Base-by-base conservation (phyloP, 2,113 vertebrate genomes). In the Antechinus stuartii region DNA sequence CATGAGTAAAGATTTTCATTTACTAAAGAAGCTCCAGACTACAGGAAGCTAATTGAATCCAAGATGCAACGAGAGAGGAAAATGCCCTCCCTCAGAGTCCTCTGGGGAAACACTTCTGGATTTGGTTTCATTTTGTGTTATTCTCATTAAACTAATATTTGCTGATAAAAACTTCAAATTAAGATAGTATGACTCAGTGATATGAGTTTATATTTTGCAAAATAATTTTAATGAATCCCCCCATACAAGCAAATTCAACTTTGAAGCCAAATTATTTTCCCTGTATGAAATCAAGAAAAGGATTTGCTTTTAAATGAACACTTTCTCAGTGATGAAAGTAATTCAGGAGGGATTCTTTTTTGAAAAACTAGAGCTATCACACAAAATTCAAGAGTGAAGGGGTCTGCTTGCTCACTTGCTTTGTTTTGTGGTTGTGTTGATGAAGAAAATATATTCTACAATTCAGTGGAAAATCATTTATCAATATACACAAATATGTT, bases 211-310 rank as follows among this genome's bases (percentile, higher is more conserved):
- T 42, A 93, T 95, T 96, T 90, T 91, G 16, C 84, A 91, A 56
- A 95, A 90, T 91, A 11, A 84, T 11, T 23, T 89, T 46, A 91
- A 68, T 52, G 22, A 24, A 54, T 94, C 90, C 16, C 5, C 16
- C 50, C 92, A 6, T 25, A 42, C 11, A 95, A 89, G 14, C 23
- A 27, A 49, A 49, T 84, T 27, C 0, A 47, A 92, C 52, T 92
- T 92, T 91, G 30, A 47, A 91, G 55, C 56, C 91, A 91, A 94
- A 93, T 46, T 2, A 55, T 89, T 95, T 92, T 90, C 35, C 56
- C 2, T 35, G 49, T 49, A 61, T 54, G 93, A 94, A 93, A 92
- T 93, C 49, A 46, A 2, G 23, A 25, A 92, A 95, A 2, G 25
- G 0, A 89, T 94, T 93, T 89, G 2, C 94, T 96, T 94, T 94